Conservation (phyloP, 92 coral and sea anemone species). For the Umimayanthus kanabou region DNA sequence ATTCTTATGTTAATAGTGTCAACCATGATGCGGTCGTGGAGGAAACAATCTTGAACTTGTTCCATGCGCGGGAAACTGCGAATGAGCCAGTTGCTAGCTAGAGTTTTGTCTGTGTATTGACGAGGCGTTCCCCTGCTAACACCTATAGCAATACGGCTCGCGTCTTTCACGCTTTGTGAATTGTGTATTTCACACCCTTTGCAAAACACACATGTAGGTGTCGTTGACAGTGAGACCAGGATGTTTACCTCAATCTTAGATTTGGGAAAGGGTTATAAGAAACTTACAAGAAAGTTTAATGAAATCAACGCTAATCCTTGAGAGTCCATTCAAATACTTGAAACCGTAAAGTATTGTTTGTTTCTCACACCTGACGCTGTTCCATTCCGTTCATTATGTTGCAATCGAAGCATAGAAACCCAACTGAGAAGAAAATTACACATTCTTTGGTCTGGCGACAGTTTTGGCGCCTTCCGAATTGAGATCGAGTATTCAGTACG, state of each 20-base stretch:
- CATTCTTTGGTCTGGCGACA: background rate
- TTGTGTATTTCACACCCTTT: constrained; percentile 36
- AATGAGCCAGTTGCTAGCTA: background rate
- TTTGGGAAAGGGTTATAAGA: background rate
- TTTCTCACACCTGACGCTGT: constrained; percentile 37
- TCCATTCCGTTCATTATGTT: constrained; percentile 5
- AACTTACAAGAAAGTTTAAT: background rate
- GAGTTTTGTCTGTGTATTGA: background rate
- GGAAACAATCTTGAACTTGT: constrained; percentile 3
- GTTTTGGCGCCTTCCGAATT: constrained; percentile 27
- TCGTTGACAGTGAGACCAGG: background rate
- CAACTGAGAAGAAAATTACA: constrained; percentile 33
- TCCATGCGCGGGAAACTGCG: constrained; percentile 5
- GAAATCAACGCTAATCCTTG: background rate
- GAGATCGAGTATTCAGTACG: background rate
- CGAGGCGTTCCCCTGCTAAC: constrained; percentile 28
- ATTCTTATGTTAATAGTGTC: constrained; percentile 33
- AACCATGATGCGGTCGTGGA: background rate
- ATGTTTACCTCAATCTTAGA: constrained; percentile 3
- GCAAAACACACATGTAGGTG: constrained; percentile 13
- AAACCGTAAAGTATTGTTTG: constrained; percentile 20
- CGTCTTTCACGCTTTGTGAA: background rate
- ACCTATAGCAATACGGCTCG: background rate
- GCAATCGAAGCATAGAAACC: constrained; percentile 9
- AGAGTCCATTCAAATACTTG: background rate